phyloP scores from a whole-genome alignment of 2,888 invertebrate species.

The Candidula unifasciata region DNA sequence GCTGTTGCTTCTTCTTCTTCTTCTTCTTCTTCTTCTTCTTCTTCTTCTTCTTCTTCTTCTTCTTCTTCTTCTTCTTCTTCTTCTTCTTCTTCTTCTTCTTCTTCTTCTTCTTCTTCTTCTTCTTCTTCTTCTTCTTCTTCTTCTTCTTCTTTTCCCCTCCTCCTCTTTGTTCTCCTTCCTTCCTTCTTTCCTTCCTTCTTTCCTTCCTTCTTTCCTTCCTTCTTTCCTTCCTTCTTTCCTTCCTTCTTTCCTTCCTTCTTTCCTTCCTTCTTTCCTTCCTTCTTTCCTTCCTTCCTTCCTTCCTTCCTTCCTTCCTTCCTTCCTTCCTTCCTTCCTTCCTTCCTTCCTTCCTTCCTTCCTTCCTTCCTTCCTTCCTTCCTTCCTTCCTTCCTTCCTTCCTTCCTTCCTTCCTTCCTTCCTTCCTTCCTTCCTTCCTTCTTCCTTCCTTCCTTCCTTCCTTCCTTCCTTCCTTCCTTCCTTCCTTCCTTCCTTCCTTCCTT shows the following conservation, averaged over 20 bases:
- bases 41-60: constrained; percentile 28
- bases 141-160: constrained; percentile 21
- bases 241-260: neutral
- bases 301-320: neutral
- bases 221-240: neutral
- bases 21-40: constrained; percentile 35
- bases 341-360: neutral
- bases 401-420: neutral
- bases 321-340: neutral
- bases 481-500: no score
- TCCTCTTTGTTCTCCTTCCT: constrained; percentile 17
- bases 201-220: neutral
- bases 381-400: neutral
- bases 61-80: constrained; percentile 31
- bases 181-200: neutral
- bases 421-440: neutral
- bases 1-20: constrained; percentile 22
- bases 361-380: neutral
- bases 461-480: no score
- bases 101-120: constrained; percentile 8
- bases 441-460: neutral
- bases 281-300: neutral
- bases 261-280: neutral
- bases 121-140: constrained; percentile 8
- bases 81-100: constrained; percentile 19